Conservation (phyloP, 2,888 invertebrate genomes). For the Rotaria socialis region DNA sequence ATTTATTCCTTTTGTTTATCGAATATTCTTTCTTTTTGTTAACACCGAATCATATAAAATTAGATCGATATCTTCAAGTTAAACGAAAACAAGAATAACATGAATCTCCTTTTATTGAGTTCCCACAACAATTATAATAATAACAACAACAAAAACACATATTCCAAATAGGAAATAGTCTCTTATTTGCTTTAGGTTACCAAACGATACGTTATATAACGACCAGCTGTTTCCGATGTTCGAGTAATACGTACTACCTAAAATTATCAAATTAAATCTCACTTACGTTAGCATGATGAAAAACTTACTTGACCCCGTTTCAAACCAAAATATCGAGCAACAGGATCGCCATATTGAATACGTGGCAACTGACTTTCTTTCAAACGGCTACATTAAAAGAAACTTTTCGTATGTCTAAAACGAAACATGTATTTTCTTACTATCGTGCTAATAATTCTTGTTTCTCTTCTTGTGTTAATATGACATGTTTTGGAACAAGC, state of each 20-base stretch:
- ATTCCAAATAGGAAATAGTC: background rate
- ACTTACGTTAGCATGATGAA: too few relatives aligned
- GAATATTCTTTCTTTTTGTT: too few relatives aligned
- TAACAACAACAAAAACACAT: background rate
- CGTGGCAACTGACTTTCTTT: conserved; percentile 98
- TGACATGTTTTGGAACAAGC: conserved; percentile 95
- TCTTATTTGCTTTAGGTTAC: conserved; percentile 61
- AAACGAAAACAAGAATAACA: background rate
- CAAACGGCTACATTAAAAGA: conserved; percentile 67
- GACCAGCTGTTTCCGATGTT: conserved; percentile 92
- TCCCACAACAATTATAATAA: conserved; percentile 20
- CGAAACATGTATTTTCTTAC: conserved; percentile 63
- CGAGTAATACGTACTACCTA: conserved; percentile 95
- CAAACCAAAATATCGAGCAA: conserved; percentile 93
- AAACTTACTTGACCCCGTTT: conserved; percentile 82
- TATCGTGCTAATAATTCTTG: conserved; percentile 87
- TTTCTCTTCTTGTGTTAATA: conserved; percentile 95
- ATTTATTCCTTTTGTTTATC: too few relatives aligned
- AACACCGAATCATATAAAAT: too few relatives aligned
- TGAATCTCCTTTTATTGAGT: conserved; percentile 36
- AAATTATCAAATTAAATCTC: conserved; percentile 48
- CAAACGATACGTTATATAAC: conserved; percentile 93
- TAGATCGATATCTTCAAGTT: background rate
- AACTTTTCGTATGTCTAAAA: background rate
- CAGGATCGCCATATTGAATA: conserved; percentile 96